phyloP scores from a whole-genome alignment of 2,113 vertebrate genomes.

The Calonectris borealis region DNA sequence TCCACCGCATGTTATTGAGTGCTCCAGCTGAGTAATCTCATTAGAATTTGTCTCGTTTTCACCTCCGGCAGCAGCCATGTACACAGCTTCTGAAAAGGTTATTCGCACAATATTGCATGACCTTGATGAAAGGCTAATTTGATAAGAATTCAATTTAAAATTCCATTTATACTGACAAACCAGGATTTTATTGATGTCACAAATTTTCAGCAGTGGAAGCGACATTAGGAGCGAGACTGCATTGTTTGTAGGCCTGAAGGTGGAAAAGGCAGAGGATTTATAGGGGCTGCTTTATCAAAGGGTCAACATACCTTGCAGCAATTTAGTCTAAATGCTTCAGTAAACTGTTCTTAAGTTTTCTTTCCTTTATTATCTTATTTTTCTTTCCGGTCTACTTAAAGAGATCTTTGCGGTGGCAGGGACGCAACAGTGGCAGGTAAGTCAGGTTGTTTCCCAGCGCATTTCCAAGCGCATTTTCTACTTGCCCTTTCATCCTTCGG shows the following conservation, averaged over 20 bases:
- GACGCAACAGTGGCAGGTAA: background rate
- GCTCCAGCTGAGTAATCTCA: conserved; percentile 30
- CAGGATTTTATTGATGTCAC: conserved; percentile 57
- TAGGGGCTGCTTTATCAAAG: background rate
- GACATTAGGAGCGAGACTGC: background rate
- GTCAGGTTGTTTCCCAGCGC: background rate
- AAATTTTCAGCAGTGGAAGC: conserved; percentile 3
- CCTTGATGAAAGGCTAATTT: conserved; percentile 70
- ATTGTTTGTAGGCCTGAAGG: background rate
- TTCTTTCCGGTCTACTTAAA: background rate
- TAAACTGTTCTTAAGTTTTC: background rate
- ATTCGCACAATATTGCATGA: conserved; percentile 20
- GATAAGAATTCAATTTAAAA: conserved; percentile 70
- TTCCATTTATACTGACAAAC: conserved; percentile 59
- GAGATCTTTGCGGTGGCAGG: background rate
- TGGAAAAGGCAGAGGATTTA: background rate
- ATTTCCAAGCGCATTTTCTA: background rate
- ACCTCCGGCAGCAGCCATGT: conserved; percentile 24
- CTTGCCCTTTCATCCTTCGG: background rate
- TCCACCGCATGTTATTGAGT: background rate
- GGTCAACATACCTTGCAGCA: background rate
- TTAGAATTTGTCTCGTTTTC: conserved; percentile 21
- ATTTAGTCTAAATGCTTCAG: background rate
- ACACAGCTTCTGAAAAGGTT: conserved; percentile 52
- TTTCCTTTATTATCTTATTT: background rate